Evolutionary conservation across 1,140 invertebrate species (phyloP), one percentile per base, ranked within the genome.

Genomic region (Oreohelix idahoensis): DNA sequence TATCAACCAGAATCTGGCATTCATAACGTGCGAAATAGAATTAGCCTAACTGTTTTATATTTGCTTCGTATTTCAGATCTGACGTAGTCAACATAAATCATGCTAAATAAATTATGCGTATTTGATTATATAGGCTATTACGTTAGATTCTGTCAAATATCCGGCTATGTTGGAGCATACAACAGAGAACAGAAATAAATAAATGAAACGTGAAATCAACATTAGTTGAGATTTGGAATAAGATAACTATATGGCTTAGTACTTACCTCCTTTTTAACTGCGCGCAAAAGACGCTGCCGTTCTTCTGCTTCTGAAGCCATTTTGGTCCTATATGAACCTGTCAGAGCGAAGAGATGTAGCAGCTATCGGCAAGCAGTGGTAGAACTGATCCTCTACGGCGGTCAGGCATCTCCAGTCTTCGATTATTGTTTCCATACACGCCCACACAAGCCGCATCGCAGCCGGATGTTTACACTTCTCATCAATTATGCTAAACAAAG

Each of bases 221-320:
- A 58, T 26, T 23, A 15, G 51, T 58, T 58, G 42, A 45, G 42
- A 45, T 45, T 45, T n/a, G n/a, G n/a, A n/a, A n/a, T n/a, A n/a
- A 45, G 26, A 58, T 58, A 58, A 58, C 26, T n/a, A 58, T 58
- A 45, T 58, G 51, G 20, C 20, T 58, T 23, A 26, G 2, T 17
- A 49, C 91, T 94, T 88, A 95, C 95, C 93, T 97, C 96, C 91
- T 96, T 96, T 92, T 97, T 97, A 20, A 97, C 96, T 85, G 94
- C 94, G 63, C 95, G 94, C 71, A 97, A 95, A 51, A 97, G 94
- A 85, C 95, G 95, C 88, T 96, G 96, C 91, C 96, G 95, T 87
- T 94, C 94, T 42, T 93, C 92, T 86, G 92, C 91, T 84, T 94
- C 94, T 94, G 90, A 70, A 23, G 81, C 70, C 80, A 82, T 82